phyloP scores from a whole-genome alignment of 2,113 vertebrate species.

The Xenus cinereus region DNA sequence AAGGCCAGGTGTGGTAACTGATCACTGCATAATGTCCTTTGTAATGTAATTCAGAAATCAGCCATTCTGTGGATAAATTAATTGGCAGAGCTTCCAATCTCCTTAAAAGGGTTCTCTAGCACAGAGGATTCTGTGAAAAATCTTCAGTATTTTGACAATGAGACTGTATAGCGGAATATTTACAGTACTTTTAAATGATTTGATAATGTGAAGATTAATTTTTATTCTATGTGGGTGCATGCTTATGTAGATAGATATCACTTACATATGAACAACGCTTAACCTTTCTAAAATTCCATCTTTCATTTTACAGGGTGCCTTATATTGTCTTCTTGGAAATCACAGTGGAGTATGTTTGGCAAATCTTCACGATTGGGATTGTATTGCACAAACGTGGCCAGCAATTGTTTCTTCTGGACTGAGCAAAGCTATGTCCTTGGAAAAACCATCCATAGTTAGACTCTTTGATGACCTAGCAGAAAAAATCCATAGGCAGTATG shows the following conservation, averaged over 20 bases:
- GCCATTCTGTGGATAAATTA: background rate
- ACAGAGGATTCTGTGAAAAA: background rate
- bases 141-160: background rate
- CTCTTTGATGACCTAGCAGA: conserved; percentile 96
- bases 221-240: background rate
- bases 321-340: conserved; percentile 96
- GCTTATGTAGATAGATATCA: background rate
- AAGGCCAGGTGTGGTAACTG: background rate
- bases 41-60: background rate
- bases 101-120: background rate
- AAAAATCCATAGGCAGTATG: conserved; percentile 95
- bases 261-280: background rate
- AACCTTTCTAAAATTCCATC: background rate
- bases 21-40: background rate
- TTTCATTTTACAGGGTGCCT: conserved; percentile 82
- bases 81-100: background rate
- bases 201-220: background rate
- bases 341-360: conserved; percentile 90
- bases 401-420: conserved; percentile 91
- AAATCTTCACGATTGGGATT: conserved; percentile 97
- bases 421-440: conserved; percentile 93
- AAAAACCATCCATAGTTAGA: conserved; percentile 95
- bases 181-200: background rate
- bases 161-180: background rate
- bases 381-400: conserved; percentile 92